Percentiles rank a stretch among this genome's conserved stretches.
These are phyloP conservation scores for Malacoctenus gilli DNA, from an alignment of 2,797 vertebrate genomes.

Conservation along the genomic window DNA sequence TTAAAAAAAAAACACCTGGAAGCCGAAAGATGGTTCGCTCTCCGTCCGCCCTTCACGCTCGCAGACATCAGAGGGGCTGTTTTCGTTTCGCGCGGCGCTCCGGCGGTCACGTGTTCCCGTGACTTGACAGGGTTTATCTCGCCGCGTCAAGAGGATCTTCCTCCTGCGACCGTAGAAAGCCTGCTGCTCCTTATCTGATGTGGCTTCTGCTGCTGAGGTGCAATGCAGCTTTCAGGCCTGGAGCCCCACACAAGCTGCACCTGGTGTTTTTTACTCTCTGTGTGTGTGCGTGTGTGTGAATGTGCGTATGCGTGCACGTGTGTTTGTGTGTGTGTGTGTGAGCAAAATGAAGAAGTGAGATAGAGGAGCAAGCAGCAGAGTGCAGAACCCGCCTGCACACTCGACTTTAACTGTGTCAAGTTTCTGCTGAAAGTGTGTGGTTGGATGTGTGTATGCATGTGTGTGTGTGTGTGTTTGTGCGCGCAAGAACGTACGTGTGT, in stretches of 20 bases:
- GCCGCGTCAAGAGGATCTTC: slow-evolving; percentile 28
- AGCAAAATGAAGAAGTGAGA: slow-evolving; percentile 68
- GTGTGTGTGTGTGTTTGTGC: not conserved
- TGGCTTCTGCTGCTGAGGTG: slow-evolving; percentile 52
- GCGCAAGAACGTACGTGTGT: no score
- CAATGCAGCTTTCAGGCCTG: slow-evolving; percentile 33
- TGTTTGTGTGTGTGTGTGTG: no score
- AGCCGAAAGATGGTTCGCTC: no score
- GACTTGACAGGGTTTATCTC: slow-evolving; percentile 13
- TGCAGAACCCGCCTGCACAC: slow-evolving; percentile 29
- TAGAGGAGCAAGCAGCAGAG: slow-evolving; percentile 13
- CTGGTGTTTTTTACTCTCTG: slow-evolving; percentile 49
- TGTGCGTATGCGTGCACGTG: no score
- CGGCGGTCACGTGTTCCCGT: not conserved
- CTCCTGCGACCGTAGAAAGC: slow-evolving; percentile 29
- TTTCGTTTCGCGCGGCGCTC: no score
- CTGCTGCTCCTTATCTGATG: slow-evolving; percentile 40
- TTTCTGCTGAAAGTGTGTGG: slow-evolving; percentile 41
- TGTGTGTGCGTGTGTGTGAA: no score
- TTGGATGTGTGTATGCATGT: slow-evolving; percentile 10
- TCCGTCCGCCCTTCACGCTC: no score
- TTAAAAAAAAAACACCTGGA: no score
- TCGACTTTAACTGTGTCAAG: slow-evolving; percentile 42
- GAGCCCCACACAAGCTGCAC: slow-evolving; percentile 62
- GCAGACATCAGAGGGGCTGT: no score